These are phyloP conservation scores for Euwallacea fornicatus DNA, from an alignment of 1,140 invertebrate genomes.

Conservation along the genomic window DNA sequence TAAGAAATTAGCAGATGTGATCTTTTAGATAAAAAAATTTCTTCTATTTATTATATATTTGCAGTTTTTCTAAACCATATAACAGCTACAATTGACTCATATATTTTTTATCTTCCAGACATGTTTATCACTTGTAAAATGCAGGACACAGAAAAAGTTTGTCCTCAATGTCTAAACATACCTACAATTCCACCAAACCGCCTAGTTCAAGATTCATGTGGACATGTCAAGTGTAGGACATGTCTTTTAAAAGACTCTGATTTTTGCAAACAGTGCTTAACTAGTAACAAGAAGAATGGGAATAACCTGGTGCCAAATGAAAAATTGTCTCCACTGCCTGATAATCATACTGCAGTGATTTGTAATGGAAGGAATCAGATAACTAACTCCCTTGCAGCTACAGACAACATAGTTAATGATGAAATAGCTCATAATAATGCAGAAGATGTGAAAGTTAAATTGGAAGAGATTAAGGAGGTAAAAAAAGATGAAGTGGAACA, in stretches of 20 bases:
- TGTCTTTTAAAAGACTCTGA: slow-evolving; percentile 54
- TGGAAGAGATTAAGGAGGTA: neutral
- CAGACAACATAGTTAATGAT: neutral
- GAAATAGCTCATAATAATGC: neutral
- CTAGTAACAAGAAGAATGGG: slow-evolving; percentile 5
- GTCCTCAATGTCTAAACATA: slow-evolving; percentile 52
- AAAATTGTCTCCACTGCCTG: neutral
- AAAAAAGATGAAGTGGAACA: neutral
- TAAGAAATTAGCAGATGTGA: too few species aligned
- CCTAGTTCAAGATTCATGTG: slow-evolving; percentile 55
- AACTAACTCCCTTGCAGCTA: neutral
- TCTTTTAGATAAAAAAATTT: too few species aligned
- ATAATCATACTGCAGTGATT: slow-evolving; percentile 43
- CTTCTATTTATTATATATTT: too few species aligned
- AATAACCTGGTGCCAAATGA: slow-evolving; percentile 3
- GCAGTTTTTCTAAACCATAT: too few species aligned
- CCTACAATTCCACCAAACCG: slow-evolving; percentile 46
- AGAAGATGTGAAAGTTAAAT: neutral
- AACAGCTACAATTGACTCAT: too few species aligned
- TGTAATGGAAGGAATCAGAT: slow-evolving; percentile 35
- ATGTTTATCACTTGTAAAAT: slow-evolving; percentile 1
- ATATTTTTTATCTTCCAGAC: too few species aligned
- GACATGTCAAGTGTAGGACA: slow-evolving; percentile 55
- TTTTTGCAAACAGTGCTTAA: slow-evolving; percentile 51
- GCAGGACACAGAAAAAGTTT: slow-evolving; percentile 39